Evolutionary conservation across 1,140 invertebrate species (phyloP), one percentile per base, ranked within the genome.

Genomic region (Apis florea): DNA sequence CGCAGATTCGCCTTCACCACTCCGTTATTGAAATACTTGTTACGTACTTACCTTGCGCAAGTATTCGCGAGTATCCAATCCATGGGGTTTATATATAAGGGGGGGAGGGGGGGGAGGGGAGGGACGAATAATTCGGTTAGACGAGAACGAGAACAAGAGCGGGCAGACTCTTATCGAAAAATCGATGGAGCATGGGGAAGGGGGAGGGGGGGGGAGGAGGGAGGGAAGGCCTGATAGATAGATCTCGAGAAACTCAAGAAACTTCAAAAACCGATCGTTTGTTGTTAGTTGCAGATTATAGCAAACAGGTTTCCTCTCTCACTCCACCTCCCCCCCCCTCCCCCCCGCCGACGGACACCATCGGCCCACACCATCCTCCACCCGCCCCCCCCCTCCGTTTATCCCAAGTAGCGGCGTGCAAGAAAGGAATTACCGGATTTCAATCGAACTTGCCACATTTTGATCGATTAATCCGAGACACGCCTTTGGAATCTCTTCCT

Each of bases 1-100:
- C 79, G 63, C 71, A 66, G 49, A 64, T 67, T 61, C 19, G 79
- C 70, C 26, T 70, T 63, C 56, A 51, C 67, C 31, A 15, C 66
- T 10, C 69, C 72, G 82, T 88, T 89, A 89, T 90, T 84, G 86
- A 69, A 88, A 89, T 88, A 88, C 87, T 90, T 89, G 70, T 70
- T 83, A 66, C 69, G 68, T 85, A 89, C 79, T 87, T 89, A 76
- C 76, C 31, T 80, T 19, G 77, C 51, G 26, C 79, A 88, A 87
- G 85, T 89, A 89, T 88, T 89, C 64, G 53, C 69, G 79, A 71
- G n/a, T n/a, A n/a, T 61, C 75, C 31, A 47, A 59, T n/a, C n/a
- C n/a, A n/a, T 59, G 53, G 63, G 58, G 61, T 17, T 2, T 51
- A 11, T 53, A n/a, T n/a, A n/a, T n/a, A n/a, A n/a, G 19, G 24